These are phyloP conservation scores for Oryzaephilus surinamensis DNA, from an alignment of 1,140 invertebrate genomes.

Conservation along the genomic window DNA sequence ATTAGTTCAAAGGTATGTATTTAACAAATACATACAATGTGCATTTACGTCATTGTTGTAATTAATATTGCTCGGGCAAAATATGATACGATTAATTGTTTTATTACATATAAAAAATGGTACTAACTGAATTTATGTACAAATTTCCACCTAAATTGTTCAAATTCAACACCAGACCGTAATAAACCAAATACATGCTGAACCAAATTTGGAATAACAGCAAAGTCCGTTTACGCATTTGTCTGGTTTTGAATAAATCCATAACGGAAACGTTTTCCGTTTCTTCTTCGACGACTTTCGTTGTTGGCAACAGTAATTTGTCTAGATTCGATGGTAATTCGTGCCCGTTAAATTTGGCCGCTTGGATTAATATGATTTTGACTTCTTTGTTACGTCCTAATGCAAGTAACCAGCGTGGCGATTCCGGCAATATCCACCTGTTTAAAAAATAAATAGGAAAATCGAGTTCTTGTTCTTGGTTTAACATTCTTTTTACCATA, in stretches of 20 bases:
- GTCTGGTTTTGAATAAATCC: conserved; percentile 49
- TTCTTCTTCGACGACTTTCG: conserved; percentile 23
- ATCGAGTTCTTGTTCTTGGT: not conserved
- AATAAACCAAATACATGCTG: conserved; percentile 61
- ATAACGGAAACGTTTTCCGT: conserved; percentile 42
- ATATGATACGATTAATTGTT: too few species aligned
- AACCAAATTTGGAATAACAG: conserved; percentile 61
- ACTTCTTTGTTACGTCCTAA: conserved; percentile 61
- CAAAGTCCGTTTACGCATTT: conserved; percentile 52
- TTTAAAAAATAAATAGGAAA: conserved; percentile 14
- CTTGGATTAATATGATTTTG: conserved; percentile 52
- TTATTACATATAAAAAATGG: not conserved
- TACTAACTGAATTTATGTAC: conserved; percentile 54
- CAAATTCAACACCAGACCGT: conserved; percentile 58
- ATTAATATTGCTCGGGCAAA: too few species aligned
- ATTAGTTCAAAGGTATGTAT: too few species aligned
- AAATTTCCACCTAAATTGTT: conserved; percentile 59
- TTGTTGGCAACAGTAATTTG: conserved; percentile 44
- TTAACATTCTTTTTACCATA: conserved; percentile 44
- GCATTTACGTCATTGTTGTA: too few species aligned
- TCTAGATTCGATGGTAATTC: conserved; percentile 50
- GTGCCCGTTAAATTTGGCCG: conserved; percentile 52
- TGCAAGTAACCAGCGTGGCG: conserved; percentile 71
- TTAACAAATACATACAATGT: too few species aligned
- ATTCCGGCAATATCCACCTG: conserved; percentile 72